These are phyloP conservation scores for Hemicentrotus pulcherrimus DNA, from an alignment of 35 echinoderm and acorn worm genomes.

Conservation along the genomic window DNA sequence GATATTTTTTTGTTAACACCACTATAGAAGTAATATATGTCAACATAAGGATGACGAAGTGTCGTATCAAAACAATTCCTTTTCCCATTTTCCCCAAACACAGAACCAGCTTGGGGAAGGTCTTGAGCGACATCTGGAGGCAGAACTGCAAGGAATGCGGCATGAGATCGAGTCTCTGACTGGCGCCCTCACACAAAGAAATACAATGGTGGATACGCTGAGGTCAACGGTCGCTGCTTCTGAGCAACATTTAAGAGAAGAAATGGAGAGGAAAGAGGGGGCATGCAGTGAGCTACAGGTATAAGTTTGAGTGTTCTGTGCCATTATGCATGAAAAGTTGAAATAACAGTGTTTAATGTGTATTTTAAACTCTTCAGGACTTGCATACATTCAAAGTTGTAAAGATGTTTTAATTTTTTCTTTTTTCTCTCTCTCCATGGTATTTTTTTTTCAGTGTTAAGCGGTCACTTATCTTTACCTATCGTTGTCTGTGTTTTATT, in stretches of 20 bases:
- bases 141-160: slow-evolving; percentile 12
- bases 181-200: slow-evolving; percentile 23
- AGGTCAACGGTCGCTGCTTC: background rate
- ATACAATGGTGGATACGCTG: background rate
- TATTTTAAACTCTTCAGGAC: too few species aligned
- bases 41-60: background rate
- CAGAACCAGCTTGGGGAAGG: background rate
- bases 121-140: slow-evolving; percentile 14
- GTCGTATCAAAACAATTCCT: background rate
- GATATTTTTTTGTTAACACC: too few species aligned
- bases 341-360: too few species aligned
- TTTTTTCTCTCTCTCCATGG: too few species aligned
- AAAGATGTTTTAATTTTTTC: too few species aligned
- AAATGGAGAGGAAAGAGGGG: background rate
- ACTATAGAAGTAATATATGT: too few species aligned
- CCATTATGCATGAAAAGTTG: too few species aligned
- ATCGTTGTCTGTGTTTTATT: too few species aligned
- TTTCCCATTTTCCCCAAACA: background rate
- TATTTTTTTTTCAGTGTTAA: too few species aligned
- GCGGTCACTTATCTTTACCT: too few species aligned
- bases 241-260: slow-evolving; percentile 20
- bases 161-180: slow-evolving; percentile 38
- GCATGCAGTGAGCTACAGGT: background rate
- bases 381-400: too few species aligned
- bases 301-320: background rate